Evolutionary conservation across 2,113 vertebrate genomes (phyloP), one percentile per base, ranked within the genome.

Genomic region (Ranitomeya imitator): DNA sequence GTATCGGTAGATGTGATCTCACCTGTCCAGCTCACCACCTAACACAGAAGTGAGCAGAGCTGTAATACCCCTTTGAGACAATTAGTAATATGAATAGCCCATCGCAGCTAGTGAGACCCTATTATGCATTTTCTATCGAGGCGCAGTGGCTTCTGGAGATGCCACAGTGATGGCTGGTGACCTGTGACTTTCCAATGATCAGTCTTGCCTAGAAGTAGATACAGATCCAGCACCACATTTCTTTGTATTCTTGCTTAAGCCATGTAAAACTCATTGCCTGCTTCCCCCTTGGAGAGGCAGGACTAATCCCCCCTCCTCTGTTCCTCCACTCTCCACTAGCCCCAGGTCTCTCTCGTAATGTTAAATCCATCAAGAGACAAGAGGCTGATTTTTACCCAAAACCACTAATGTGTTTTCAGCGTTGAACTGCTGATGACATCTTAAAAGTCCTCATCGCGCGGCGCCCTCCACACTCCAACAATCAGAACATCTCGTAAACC

Each of bases 401-500:
- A 21, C 83, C 90, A 85, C 92, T 90, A 93, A 93, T 93, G 93
- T 92, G 93, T 95, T 94, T 94, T 89, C 93, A 92, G 92, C 92
- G 90, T 86, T 92, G 94, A 94, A 92, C 94, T 89, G 92, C 94
- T 91, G 80, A 94, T 93, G 93, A 95, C 95, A 95, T 95, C 94
- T 91, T 89, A 89, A 89, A 93, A 94, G 94, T 93, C 95, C 93
- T 94, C 90, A 83, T 94, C 94, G 95, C 95, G 95, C 95, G 95
- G 95, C 94, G 95, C 95, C 93, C 93, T 95, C 95, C 94, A 96
- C 95, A 96, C 95, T 96, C 93, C 94, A 96, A 94, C 95, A 95
- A 96, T 95, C 95, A 95, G 94, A 94, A 95, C 95, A 96, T 94
- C 94, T 94, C 95, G 94, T 93, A 95, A 96, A 94, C 95, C 95